Evolutionary conservation across 1,140 invertebrate species (phyloP).

Genomic region (Aphaenogaster floridana): DNA sequence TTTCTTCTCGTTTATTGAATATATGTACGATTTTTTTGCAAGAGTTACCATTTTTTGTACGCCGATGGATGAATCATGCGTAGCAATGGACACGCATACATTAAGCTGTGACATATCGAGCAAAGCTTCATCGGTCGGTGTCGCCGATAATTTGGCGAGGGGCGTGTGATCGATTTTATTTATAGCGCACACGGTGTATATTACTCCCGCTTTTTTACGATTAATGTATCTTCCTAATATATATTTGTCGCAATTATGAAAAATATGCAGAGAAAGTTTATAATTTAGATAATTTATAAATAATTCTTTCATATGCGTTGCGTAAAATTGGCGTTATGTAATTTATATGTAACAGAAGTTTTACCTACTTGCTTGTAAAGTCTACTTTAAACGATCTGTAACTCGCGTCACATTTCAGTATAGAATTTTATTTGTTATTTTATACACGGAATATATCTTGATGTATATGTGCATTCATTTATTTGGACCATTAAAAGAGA

Average conservation of each 20-base stretch:
- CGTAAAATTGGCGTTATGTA: neutral
- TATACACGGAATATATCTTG: neutral
- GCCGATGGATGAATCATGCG: constrained; percentile 10
- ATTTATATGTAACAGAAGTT: neutral
- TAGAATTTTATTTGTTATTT: neutral
- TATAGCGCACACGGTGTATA: neutral
- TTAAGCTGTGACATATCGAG: constrained; percentile 47
- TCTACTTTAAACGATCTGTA: neutral
- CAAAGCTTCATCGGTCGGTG: constrained; percentile 40
- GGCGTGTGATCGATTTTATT: constrained; percentile 66
- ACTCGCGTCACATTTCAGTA: neutral
- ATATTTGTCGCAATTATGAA: neutral
- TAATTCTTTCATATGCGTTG: neutral
- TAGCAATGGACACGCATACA: constrained; percentile 1
- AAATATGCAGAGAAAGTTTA: neutral
- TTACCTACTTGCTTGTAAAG: neutral
- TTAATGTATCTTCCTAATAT: neutral
- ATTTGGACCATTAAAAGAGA: no score
- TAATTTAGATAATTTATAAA: neutral
- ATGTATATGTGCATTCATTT: neutral
- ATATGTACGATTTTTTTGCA: neutral
- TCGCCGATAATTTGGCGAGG: constrained; percentile 62
- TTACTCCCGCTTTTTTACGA: neutral
- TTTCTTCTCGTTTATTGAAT: neutral
- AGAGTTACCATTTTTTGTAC: constrained; percentile 1